A percentile compares a stretch with the other conserved stretches of the same genome.
Evolutionary conservation across 2,113 vertebrate genomes (phyloP).

Genomic region (Clupea harengus): DNA sequence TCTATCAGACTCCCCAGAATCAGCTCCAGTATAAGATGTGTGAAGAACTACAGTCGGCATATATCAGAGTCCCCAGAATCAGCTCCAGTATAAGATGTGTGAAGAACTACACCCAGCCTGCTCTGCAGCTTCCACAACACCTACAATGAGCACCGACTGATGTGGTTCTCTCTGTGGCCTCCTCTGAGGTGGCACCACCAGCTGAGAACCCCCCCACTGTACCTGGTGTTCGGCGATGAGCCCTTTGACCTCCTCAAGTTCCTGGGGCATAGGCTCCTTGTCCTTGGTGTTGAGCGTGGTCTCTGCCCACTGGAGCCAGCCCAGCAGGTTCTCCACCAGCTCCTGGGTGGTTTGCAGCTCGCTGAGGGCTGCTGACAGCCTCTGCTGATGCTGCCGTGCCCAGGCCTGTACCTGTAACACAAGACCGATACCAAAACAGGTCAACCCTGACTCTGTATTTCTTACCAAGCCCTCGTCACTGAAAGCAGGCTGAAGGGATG

Average conservation of each 20-base stretch:
- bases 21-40: too few relatives aligned
- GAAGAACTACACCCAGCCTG: not conserved
- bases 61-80: too few relatives aligned
- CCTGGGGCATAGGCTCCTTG: slow-evolving; percentile 87
- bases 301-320: slow-evolving; percentile 96
- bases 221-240: slow-evolving; percentile 97
- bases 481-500: not conserved
- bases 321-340: slow-evolving; percentile 86
- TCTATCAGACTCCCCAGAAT: too few relatives aligned
- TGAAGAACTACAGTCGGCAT: too few relatives aligned
- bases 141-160: not conserved
- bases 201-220: not conserved
- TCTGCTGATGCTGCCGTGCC: slow-evolving; percentile 93
- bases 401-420: slow-evolving; percentile 86
- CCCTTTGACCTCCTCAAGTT: slow-evolving; percentile 90
- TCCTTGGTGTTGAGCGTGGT: slow-evolving; percentile 87
- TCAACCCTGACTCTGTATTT: not conserved
- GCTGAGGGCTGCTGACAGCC: slow-evolving; percentile 82
- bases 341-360: slow-evolving; percentile 87
- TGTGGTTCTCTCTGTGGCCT: not conserved
- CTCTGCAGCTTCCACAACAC: not conserved
- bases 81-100: too few relatives aligned
- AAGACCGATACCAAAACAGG: slow-evolving; percentile 19
- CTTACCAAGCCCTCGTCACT: not conserved
- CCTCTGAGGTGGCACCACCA: not conserved